Evolutionary conservation across 1,140 invertebrate genomes (phyloP).

Genomic region (Magallana angulata): DNA sequence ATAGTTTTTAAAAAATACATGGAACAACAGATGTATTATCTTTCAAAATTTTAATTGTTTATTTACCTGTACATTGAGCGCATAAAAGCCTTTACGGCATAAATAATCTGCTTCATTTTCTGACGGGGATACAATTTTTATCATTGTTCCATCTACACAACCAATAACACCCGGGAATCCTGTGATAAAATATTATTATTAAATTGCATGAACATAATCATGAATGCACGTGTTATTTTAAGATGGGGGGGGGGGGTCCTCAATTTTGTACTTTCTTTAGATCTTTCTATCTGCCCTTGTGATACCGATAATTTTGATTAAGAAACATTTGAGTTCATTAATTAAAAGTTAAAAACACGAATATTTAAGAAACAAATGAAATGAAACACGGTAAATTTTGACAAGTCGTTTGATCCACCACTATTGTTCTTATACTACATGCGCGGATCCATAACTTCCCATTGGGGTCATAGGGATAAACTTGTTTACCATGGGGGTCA

Average conservation of each 20-base stretch:
- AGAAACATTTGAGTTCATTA: background rate
- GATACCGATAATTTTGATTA: too few relatives aligned
- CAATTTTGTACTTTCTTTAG: background rate
- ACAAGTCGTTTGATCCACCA: too few relatives aligned
- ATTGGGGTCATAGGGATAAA: too few relatives aligned
- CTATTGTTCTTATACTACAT: too few relatives aligned
- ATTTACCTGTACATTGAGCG: background rate
- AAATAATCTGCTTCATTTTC: background rate
- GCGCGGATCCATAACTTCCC: too few relatives aligned
- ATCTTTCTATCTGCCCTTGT: too few relatives aligned
- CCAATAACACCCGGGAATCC: background rate
- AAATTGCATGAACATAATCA: background rate
- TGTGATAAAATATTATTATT: background rate
- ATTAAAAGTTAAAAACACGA: background rate
- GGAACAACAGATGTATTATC: too few relatives aligned
- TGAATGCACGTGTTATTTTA: background rate
- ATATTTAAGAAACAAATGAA: background rate
- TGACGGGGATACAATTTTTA: background rate
- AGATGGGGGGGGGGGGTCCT: background rate
- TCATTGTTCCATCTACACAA: background rate
- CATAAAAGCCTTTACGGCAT: conserved; percentile 4
- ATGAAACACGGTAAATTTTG: too few relatives aligned
- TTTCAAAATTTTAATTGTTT: background rate
- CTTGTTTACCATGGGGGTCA: too few relatives aligned
- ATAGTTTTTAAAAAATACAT: too few relatives aligned